Percentiles rank a stretch among this genome's conserved stretches.
Conservation (phyloP, 2,888 invertebrate genomes). For the Neocrepidodera transversa region DNA sequence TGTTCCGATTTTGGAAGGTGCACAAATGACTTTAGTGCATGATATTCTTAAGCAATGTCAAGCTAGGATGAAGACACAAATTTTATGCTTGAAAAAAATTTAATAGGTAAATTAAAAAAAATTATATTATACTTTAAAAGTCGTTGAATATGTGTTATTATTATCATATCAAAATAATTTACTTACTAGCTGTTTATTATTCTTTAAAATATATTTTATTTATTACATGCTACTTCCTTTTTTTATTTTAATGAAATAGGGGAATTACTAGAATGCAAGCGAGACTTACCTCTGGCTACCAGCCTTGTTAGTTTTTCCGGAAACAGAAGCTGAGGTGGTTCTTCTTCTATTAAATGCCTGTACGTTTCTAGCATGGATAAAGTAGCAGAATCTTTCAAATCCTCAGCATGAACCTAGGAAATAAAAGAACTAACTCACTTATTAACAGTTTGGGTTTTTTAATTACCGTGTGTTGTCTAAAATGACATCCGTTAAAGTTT, state of each 20-base stretch:
- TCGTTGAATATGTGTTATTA: too few relatives aligned
- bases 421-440: not conserved
- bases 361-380: constrained; percentile 67
- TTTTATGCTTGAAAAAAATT: constrained; percentile 65
- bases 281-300: constrained; percentile 64
- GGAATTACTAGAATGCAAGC: too few relatives aligned
- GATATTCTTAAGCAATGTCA: constrained; percentile 69
- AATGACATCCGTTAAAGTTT: constrained; percentile 72
- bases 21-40: constrained; percentile 65
- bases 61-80: constrained; percentile 72
- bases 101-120: not conserved
- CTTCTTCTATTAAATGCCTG: constrained; percentile 68
- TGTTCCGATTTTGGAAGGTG: constrained; percentile 71
- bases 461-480: constrained; percentile 73
- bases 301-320: constrained; percentile 73
- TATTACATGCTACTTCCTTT: too few relatives aligned
- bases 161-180: too few relatives aligned
- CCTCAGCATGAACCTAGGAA: constrained; percentile 60
- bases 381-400: constrained; percentile 72
- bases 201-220: too few relatives aligned
- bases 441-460: not conserved
- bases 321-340: constrained; percentile 72
- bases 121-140: too few relatives aligned
- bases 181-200: too few relatives aligned
- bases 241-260: too few relatives aligned